Conservation (phyloP, 2,888 invertebrate genomes). For the Patella ulyssiponensis region DNA sequence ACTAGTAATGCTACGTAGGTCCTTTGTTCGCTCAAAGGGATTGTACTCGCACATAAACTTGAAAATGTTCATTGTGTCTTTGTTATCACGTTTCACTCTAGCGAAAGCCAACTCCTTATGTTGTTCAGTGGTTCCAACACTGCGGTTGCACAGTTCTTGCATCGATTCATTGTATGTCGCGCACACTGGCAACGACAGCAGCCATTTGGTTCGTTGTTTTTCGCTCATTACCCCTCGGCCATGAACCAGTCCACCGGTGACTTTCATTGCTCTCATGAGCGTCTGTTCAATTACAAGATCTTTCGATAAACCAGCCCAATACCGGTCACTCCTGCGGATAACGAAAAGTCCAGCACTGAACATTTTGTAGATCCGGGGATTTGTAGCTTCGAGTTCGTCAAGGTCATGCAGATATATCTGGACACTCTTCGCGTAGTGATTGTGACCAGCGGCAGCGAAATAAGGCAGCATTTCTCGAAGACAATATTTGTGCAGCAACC, state of each 20-base stretch:
- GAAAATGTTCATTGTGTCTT: conserved; percentile 28
- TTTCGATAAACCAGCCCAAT: conserved; percentile 50
- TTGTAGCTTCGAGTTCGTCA: no score
- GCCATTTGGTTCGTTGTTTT: conserved; percentile 40
- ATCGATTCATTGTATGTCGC: conserved; percentile 36
- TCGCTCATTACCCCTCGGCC: conserved; percentile 43
- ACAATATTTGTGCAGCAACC: no score
- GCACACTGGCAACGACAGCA: conserved; percentile 41
- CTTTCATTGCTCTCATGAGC: conserved; percentile 48
- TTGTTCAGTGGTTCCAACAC: conserved; percentile 33
- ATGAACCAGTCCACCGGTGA: conserved; percentile 45
- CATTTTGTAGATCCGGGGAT: no score
- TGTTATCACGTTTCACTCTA: conserved; percentile 22
- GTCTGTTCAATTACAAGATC: conserved; percentile 52
- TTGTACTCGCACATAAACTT: conserved; percentile 25
- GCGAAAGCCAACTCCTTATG: conserved; percentile 26
- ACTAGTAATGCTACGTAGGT: conserved; percentile 36
- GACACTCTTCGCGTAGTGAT: no score
- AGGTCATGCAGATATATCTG: no score
- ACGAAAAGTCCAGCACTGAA: conserved; percentile 28
- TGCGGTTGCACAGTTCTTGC: conserved; percentile 29
- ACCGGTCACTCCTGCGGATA: conserved; percentile 38
- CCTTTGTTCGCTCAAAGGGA: conserved; percentile 27
- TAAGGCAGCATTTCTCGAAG: no score
- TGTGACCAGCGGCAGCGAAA: no score